Percentiles rank a stretch among this genome's conserved stretches.
Evolutionary conservation across 2,888 invertebrate species (phyloP).

Genomic region (Suillia variegata): DNA sequence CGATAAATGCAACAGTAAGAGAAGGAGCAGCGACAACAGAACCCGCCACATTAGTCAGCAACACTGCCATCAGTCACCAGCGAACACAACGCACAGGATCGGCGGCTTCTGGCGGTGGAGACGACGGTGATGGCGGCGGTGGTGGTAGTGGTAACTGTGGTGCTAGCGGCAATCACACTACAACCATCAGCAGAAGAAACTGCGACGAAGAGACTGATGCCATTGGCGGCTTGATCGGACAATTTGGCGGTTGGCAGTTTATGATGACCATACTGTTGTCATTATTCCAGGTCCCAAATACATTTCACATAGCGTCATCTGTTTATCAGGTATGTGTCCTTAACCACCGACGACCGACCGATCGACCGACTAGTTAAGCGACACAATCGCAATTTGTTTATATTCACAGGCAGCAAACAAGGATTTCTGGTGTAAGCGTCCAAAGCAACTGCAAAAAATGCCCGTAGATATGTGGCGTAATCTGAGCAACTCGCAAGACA

Average conservation of each 20-base stretch:
- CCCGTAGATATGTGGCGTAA: constrained; percentile 69
- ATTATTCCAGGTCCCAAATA: constrained; percentile 78
- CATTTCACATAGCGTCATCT: constrained; percentile 79
- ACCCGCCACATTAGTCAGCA: constrained; percentile 20
- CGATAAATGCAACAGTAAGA: constrained; percentile 23
- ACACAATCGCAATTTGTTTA: not conserved
- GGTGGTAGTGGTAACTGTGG: too few relatives aligned
- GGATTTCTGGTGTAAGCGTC: constrained; percentile 73
- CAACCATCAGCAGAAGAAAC: too few relatives aligned
- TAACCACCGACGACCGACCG: not conserved
- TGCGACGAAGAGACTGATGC: constrained; percentile 68
- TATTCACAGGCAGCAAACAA: constrained; percentile 66
- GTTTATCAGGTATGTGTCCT: constrained; percentile 69
- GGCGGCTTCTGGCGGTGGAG: constrained; percentile 8
- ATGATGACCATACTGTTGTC: constrained; percentile 75
- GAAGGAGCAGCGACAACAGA: constrained; percentile 18
- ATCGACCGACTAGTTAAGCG: not conserved
- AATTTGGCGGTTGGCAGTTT: constrained; percentile 79
- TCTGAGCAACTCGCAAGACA: constrained; percentile 68
- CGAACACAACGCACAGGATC: constrained; percentile 15
- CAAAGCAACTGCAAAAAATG: constrained; percentile 65
- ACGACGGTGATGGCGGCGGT: constrained; percentile 21
- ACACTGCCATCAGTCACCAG: constrained; percentile 22
- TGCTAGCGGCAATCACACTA: constrained; percentile 25
- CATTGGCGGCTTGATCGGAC: constrained; percentile 72